Conservation (phyloP, 1,140 invertebrate genomes). For the Laodelphax striatellus region DNA sequence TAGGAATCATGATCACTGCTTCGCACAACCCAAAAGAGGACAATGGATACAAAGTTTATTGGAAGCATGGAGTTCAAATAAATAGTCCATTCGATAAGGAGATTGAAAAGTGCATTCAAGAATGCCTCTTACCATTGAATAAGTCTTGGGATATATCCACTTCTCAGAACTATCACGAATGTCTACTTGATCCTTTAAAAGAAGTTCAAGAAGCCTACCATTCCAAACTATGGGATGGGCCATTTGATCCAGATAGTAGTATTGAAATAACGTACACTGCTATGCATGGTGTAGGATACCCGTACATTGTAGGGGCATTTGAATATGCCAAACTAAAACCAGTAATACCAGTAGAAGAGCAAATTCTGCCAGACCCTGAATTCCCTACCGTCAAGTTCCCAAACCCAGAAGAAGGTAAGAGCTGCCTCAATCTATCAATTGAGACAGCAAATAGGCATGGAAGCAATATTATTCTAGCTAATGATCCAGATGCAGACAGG, state of each 20-base stretch:
- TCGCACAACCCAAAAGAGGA: constrained; percentile 99
- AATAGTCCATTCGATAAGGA: constrained; percentile 81
- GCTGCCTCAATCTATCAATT: constrained; percentile 76
- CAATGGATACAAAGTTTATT: constrained; percentile 99
- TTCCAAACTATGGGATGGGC: constrained; percentile 39
- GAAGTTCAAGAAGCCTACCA: constrained; percentile 56
- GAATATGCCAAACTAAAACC: constrained; percentile 52
- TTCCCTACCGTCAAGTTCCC: constrained; percentile 96
- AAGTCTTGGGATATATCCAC: constrained; percentile 49
- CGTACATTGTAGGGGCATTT: constrained; percentile 67
- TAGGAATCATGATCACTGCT: constrained; percentile 93
- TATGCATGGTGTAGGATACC: constrained; percentile 94
- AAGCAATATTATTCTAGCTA: constrained; percentile 77
- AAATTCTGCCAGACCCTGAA: constrained; percentile 86
- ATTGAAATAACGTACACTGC: constrained; percentile 83
- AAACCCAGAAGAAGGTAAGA: constrained; percentile 94
- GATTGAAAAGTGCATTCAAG: constrained; percentile 69
- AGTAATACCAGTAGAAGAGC: constrained; percentile 60
- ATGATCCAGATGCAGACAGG: constrained; percentile 98
- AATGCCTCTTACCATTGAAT: constrained; percentile 58
- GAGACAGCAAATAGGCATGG: constrained; percentile 61
- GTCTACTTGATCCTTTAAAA: constrained; percentile 39
- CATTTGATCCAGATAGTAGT: constrained; percentile 46
- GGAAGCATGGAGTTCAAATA: constrained; percentile 89
- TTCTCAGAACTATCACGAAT: constrained; percentile 7